Evolutionary conservation across 2,113 vertebrate species (phyloP).

Genomic region (Bufo gargarizans): DNA sequence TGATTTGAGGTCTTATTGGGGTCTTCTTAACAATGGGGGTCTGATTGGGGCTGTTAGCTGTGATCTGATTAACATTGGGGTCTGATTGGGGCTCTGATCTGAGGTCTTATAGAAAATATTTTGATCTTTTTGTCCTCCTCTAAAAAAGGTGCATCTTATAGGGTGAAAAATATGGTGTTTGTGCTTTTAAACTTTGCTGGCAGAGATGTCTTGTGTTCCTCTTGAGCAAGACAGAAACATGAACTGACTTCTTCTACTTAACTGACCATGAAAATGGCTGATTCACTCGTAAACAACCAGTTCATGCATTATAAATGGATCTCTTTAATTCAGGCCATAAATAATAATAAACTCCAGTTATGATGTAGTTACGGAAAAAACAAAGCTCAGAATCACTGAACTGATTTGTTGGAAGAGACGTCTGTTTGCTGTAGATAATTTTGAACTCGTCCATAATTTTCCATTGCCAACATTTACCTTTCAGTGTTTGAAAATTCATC

Average conservation of each 20-base stretch:
- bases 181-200: neutral
- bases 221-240: neutral
- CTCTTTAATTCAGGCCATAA: conserved; percentile 12
- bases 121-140: too few species aligned
- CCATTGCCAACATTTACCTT: conserved; percentile 35
- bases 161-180: too few species aligned
- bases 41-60: too few species aligned
- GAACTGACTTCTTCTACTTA: neutral
- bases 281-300: neutral
- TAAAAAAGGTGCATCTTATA: too few species aligned
- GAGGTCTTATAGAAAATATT: too few species aligned
- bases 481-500: conserved; percentile 21
- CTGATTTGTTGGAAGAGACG: conserved; percentile 15
- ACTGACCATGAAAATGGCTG: neutral
- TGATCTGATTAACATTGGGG: too few species aligned
- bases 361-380: neutral
- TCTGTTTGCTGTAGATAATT: conserved; percentile 47
- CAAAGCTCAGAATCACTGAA: conserved; percentile 18
- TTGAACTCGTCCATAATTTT: conserved; percentile 3
- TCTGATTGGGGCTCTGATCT: too few species aligned
- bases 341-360: conserved; percentile 9
- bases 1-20: too few species aligned
- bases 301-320: conserved; percentile 9
- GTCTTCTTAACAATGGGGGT: too few species aligned
- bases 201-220: neutral